Evolutionary conservation across 2,888 invertebrate species (phyloP).

Genomic region (Lamproptera curius): DNA sequence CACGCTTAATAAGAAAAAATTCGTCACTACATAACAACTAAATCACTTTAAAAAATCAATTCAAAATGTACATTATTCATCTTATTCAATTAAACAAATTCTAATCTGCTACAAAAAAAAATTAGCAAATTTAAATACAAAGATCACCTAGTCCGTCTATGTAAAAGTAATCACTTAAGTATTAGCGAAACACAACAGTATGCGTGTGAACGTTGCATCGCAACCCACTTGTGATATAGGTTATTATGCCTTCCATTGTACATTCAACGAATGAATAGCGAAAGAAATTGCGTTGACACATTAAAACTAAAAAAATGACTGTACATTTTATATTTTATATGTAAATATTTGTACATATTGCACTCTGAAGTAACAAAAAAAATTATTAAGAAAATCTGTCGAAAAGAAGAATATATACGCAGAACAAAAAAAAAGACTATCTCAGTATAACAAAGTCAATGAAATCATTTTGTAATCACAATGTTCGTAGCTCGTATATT

Average conservation of each 20-base stretch:
- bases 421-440: conserved; percentile 56
- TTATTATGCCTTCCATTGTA: conserved; percentile 72
- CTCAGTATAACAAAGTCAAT: conserved; percentile 64
- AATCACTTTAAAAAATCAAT: conserved; percentile 77
- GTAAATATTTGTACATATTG: conserved; percentile 86
- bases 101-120: conserved; percentile 77
- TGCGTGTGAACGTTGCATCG: conserved; percentile 47
- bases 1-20: conserved; percentile 68
- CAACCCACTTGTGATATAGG: conserved; percentile 62
- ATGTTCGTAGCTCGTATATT: conserved; percentile 73
- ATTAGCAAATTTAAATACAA: conserved; percentile 77
- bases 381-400: conserved; percentile 67
- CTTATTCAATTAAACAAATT: conserved; percentile 72
- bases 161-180: conserved; percentile 74
- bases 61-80: conserved; percentile 76
- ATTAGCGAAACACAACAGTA: conserved; percentile 73
- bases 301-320: conserved; percentile 75
- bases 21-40: conserved; percentile 77
- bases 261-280: conserved; percentile 67
- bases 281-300: conserved; percentile 72
- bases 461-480: conserved; percentile 64
- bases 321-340: conserved; percentile 75
- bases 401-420: conserved; percentile 64
- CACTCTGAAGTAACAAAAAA: conserved; percentile 80
- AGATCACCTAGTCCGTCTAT: conserved; percentile 72